phyloP scores from a whole-genome alignment of 2,113 vertebrate species.

The Sapajus apella region DNA sequence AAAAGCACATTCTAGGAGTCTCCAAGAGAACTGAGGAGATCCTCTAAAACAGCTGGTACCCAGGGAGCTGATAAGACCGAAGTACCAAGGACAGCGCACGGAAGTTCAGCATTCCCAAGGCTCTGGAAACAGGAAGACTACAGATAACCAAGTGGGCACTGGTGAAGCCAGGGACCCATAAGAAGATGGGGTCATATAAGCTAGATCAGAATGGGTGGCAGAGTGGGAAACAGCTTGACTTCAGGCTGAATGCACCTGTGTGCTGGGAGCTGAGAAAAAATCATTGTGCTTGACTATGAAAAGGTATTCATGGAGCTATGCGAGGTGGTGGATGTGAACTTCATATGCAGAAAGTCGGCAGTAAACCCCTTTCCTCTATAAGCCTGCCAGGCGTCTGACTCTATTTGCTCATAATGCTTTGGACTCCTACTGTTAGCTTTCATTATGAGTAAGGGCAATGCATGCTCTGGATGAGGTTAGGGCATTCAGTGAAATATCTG shows the following conservation, averaged over 20 bases:
- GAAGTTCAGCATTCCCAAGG: accelerated
- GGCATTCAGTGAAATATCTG: neutral
- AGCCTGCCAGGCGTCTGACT: neutral
- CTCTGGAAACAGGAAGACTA: neutral
- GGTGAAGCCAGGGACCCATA: neutral
- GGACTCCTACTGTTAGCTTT: neutral
- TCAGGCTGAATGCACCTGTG: neutral
- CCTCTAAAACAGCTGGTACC: neutral
- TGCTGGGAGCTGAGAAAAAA: neutral
- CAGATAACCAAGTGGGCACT: neutral
- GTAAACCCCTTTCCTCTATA: accelerated
- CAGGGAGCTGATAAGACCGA: neutral
- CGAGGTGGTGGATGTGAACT: neutral
- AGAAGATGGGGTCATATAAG: neutral
- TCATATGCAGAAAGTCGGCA: neutral
- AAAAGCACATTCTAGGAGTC: neutral
- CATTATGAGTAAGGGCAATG: neutral
- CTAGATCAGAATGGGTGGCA: neutral
- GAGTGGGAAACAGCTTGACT: neutral
- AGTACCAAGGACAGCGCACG: neutral
- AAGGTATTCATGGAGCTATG: neutral
- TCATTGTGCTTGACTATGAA: neutral
- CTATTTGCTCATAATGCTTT: neutral
- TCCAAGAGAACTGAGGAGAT: neutral
- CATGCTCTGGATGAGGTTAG: neutral